A percentile compares a stretch with the other conserved stretches of the same genome.
Conservation (phyloP, 2,113 vertebrate species). For the Trachemys scripta region DNA sequence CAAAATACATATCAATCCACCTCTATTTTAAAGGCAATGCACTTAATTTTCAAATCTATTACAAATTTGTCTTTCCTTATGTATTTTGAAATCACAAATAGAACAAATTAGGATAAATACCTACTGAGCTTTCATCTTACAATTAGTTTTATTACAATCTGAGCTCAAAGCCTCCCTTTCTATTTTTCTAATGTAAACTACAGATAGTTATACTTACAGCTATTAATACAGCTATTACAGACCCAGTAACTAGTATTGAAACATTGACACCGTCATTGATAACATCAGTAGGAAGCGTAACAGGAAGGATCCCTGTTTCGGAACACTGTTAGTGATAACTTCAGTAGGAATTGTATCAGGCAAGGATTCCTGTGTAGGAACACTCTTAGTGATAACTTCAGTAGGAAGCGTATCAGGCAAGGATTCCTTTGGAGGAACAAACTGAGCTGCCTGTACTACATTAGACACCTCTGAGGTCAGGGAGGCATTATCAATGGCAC, state of each 20-base stretch:
- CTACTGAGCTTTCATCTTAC: neutral
- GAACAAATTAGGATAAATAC: neutral
- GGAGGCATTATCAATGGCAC: conserved; percentile 25
- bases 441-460: conserved; percentile 51
- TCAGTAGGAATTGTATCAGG: too few species aligned
- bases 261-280: neutral
- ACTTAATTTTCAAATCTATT: neutral
- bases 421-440: conserved; percentile 10
- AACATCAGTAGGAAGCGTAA: neutral
- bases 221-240: conserved; percentile 16
- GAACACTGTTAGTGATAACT: too few species aligned
- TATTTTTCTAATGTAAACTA: conserved; percentile 26
- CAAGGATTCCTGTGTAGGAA: too few species aligned
- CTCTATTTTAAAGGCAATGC: neutral
- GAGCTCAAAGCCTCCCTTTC: neutral
- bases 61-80: neutral
- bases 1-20: neutral
- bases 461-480: conserved; percentile 73
- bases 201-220: neutral
- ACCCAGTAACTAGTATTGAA: neutral
- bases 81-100: neutral
- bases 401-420: neutral
- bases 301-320: too few species aligned
- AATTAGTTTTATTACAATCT: conserved; percentile 9
- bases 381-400: neutral